Percentiles rank a stretch among this genome's conserved stretches.
Conservation (phyloP, 2,113 vertebrate species). For the Junco hyemalis region DNA sequence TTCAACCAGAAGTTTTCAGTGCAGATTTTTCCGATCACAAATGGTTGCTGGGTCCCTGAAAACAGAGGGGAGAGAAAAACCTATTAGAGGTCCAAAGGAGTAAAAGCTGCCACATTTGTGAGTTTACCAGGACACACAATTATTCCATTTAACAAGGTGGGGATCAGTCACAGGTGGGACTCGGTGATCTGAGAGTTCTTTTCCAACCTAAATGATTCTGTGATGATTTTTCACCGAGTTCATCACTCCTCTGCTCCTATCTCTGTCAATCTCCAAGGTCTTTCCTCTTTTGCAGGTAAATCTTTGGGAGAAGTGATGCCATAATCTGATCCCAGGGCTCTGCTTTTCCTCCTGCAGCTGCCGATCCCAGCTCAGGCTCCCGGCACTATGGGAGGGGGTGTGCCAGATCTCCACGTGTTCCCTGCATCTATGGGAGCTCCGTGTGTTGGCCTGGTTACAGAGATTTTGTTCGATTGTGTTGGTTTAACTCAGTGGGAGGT, state of each 20-base stretch:
- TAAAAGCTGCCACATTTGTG: background rate
- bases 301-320: background rate
- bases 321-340: background rate
- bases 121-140: background rate
- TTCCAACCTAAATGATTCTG: background rate
- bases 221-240: background rate
- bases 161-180: background rate
- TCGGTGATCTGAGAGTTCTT: background rate
- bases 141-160: background rate
- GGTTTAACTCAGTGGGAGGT: conserved; percentile 53
- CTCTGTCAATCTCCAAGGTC: background rate
- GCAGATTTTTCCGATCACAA: background rate
- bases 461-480: conserved; percentile 33
- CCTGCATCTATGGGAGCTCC: background rate
- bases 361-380: background rate
- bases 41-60: background rate
- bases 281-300: background rate
- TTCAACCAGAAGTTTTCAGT: background rate
- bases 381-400: fast-evolving
- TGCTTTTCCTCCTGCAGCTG: background rate
- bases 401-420: background rate
- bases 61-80: background rate
- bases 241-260: background rate
- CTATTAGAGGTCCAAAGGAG: fast-evolving
- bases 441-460: background rate